Base-by-base conservation (phyloP, 2,888 invertebrate species). In the Caenorhabditis becei region DNA sequence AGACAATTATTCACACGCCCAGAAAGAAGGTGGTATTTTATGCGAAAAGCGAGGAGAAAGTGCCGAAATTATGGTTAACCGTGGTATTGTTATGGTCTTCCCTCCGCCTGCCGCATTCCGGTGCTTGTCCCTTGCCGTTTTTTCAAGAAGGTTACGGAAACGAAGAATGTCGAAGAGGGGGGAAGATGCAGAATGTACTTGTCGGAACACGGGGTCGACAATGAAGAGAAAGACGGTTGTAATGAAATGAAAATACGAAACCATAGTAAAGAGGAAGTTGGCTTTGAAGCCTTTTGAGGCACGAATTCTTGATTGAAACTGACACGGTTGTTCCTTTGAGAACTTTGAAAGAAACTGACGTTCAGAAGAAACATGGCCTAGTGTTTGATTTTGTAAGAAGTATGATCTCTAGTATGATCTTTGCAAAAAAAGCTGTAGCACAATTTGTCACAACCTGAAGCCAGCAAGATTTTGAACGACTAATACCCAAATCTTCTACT, bases 131-230 rank as follows among this genome's bases (percentile, higher is more conserved):
- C 49, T 26, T 47, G 24, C 11, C 14, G 2, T 20, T 53, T 20
- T 26, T 8, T 32, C 37, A 32, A 70, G 70, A 70, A 62, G 51
- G 70, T 58, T 56, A 70, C 51, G 53, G 67, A 67, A 53, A 56
- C 24, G 32, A 32, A 32, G 51, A 14, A 49, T 59, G 58, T n/a
- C 18, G 28, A 49, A 65, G 37, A 28, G 28, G 53, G 1, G 2
- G 18, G 26, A n/a, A 51, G 35, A 37, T n/a, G 26, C 58, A 32
- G 32, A 37, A 62, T 54, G 65, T 58, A 75, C 75, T 75, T 75
- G 75, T 66, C 75, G 66, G 66, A 75, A 66, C 66, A 65, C 49
- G 18, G 16, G 24, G 49, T 56, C 23, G 47, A 41, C 32, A 32
- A 32, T 32, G 7, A n/a, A 56, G 65, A 49, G 47, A 56, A 11